Base-by-base conservation (phyloP, 2,888 invertebrate species). In the Pseudoips prasinana region DNA sequence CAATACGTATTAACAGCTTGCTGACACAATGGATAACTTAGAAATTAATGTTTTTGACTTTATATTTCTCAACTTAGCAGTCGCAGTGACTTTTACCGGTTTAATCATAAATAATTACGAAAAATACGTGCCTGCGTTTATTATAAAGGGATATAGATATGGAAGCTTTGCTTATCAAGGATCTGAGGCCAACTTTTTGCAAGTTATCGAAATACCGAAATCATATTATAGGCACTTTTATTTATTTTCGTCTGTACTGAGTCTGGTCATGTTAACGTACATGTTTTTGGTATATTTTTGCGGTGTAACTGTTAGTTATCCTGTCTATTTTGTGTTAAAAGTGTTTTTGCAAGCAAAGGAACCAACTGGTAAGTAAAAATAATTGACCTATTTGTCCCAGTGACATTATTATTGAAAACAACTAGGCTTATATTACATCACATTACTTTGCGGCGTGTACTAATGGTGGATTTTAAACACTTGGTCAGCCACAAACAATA, bases 161-260 rank as follows among this genome's bases (percentile, higher is more conserved):
- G 96, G 96, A 7, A 95, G 94, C 74, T 93, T 92, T 58, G 90
- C 91, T 0, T 90, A 91, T 46, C 90, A 90, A 57, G 90, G 90
- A 1, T 67, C 80, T 8, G 83, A 79, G 7, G 87, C 83, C 0
- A 73, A 77, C 55, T 87, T 72, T 41, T 53, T 88, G n/a, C 71
- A 78, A 43, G 59, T 78, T 28, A 73, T 92, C 8, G 94, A 95
- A 73, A 88, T 95, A 25, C 95, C 95, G 0, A 96, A 96, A 76
- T 89, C 93, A 25, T 94, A 93, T 90, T 96, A 95, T 62, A 90
- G 85, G 55, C 96, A 96, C 77, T 96, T 96, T 66, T 96, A 96
- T 69, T 65, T 92, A 3, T 92, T 93, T 62, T 92, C 95, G 0
- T 82, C 91, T 1, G 48, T 92, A 11, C 86, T 91, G 55, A 91